Percentiles rank a stretch among this genome's conserved stretches.
phyloP scores from a whole-genome alignment of 2,113 vertebrate genomes.

The Embiotoca jacksoni region DNA sequence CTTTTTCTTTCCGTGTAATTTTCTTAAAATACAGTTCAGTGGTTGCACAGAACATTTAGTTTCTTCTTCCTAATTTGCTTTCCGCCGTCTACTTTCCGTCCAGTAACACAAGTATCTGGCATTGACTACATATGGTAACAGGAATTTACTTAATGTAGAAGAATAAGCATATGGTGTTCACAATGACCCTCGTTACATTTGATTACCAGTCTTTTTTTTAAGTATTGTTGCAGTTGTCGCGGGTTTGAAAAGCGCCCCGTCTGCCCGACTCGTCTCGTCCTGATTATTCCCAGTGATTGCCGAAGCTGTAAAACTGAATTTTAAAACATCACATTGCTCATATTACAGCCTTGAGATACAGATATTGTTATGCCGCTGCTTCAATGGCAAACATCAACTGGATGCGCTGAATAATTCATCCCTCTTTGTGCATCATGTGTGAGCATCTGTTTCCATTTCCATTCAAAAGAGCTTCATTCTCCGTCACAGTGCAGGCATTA shows the following conservation, averaged over 20 bases:
- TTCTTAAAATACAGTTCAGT: not conserved
- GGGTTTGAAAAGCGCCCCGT: conserved; percentile 3
- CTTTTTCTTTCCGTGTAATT: not conserved
- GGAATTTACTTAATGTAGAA: conserved; percentile 1
- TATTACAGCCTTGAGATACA: conserved; percentile 25
- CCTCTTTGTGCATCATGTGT: conserved; percentile 40
- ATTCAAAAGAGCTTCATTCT: conserved; percentile 60
- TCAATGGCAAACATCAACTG: conserved; percentile 35
- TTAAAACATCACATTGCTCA: conserved; percentile 33
- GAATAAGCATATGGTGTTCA: conserved; percentile 49
- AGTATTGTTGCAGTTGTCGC: conserved; percentile 1
- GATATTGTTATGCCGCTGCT: conserved; percentile 37
- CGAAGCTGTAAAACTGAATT: conserved; percentile 41
- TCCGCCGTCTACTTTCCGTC: not conserved
- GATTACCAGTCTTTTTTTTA: conserved; percentile 41
- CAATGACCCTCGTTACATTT: conserved; percentile 27
- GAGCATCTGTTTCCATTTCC: conserved; percentile 69
- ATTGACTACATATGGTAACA: conserved; percentile 16
- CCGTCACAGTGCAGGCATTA: conserved; percentile 57
- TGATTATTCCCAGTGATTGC: conserved; percentile 44
- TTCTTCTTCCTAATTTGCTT: not conserved
- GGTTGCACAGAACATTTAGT: not conserved
- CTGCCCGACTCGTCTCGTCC: conserved; percentile 39
- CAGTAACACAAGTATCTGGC: not conserved
- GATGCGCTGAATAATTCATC: conserved; percentile 66